Conservation (phyloP, 2,113 vertebrate genomes). For the Rhineura floridana region DNA sequence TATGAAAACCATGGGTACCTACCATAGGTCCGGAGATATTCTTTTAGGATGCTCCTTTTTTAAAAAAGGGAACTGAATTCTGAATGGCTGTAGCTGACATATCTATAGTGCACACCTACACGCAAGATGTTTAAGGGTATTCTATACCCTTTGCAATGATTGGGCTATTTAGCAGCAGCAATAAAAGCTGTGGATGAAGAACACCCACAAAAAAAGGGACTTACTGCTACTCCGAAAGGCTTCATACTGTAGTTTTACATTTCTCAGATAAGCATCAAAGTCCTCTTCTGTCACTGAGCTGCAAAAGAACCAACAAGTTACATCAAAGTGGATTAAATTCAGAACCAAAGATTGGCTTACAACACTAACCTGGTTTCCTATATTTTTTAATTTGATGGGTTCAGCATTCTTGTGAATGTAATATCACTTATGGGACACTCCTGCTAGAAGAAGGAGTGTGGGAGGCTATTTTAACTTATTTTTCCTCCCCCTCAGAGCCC, state of each 20-base stretch:
- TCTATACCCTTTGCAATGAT: background rate
- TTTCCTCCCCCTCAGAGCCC: background rate
- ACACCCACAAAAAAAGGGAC: slow-evolving; percentile 61
- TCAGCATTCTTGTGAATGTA: background rate
- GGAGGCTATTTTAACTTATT: background rate
- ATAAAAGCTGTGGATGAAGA: background rate
- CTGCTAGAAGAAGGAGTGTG: background rate
- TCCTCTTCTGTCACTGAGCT: slow-evolving; percentile 85
- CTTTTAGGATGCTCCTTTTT: background rate
- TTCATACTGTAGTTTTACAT: slow-evolving; percentile 89
- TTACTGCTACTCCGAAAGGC: slow-evolving; percentile 91
- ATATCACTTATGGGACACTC: no score
- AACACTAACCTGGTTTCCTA: background rate
- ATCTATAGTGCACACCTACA: background rate
- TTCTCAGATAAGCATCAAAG: slow-evolving; percentile 86
- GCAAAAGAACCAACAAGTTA: slow-evolving; percentile 54
- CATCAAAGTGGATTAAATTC: background rate
- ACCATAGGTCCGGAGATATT: background rate
- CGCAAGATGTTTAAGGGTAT: background rate
- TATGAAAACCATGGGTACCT: background rate
- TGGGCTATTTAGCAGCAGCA: background rate
- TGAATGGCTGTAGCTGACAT: background rate
- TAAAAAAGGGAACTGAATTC: background rate
- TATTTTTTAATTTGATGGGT: background rate
- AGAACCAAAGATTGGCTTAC: background rate